These are phyloP conservation scores for Epiblema foenella DNA, from an alignment of 2,888 invertebrate species.

Conservation along the genomic window DNA sequence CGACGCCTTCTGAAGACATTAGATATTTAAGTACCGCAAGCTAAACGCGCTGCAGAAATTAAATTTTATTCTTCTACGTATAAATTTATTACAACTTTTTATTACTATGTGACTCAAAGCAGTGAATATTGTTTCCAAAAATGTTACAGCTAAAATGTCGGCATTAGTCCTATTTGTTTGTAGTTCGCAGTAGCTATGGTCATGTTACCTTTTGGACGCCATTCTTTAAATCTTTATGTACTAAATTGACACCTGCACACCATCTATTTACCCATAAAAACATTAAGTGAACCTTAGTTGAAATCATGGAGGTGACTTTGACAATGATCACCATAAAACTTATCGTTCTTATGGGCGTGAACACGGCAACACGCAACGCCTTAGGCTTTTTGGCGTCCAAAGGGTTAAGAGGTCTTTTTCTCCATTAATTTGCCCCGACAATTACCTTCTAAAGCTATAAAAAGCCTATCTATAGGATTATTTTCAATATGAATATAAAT, in stretches of 20 bases:
- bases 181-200: background rate
- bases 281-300: background rate
- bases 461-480: constrained; percentile 27
- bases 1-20: too few species aligned
- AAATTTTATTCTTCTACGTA: constrained; percentile 15
- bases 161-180: constrained; percentile 31
- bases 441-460: constrained; percentile 31
- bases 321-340: background rate
- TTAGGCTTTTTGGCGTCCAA: background rate
- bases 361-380: background rate
- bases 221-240: background rate
- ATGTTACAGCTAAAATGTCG: constrained; percentile 31
- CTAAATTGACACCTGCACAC: background rate
- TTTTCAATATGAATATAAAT: constrained; percentile 1
- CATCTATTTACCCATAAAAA: background rate
- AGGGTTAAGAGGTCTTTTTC: background rate
- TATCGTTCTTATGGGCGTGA: background rate
- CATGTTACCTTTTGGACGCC: constrained; percentile 7
- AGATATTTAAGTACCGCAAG: background rate
- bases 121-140: constrained; percentile 39
- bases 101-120: constrained; percentile 24
- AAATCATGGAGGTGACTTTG: background rate
- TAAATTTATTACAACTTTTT: constrained; percentile 37
- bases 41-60: background rate
- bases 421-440: constrained; percentile 16